Base-by-base conservation (phyloP, 2,888 invertebrate genomes). In the Tinea semifulvella region DNA sequence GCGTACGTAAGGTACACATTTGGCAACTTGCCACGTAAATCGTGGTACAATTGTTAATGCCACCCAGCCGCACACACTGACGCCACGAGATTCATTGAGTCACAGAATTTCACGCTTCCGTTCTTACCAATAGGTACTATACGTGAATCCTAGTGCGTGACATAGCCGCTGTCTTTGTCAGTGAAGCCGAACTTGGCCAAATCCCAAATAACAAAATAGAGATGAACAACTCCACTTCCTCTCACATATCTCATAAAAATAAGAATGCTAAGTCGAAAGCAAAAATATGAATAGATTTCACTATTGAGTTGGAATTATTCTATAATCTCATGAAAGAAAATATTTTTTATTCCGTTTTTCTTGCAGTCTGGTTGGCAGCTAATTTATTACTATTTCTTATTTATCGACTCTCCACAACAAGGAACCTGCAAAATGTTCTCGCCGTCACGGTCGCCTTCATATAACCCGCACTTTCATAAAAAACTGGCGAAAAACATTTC, bases 161-260 rank as follows among this genome's bases (percentile, higher is more conserved):
- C 66, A 60, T 59, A 63, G 65, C 60, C 56, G 61, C 57, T 54
- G 59, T 63, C 66, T 65, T 63, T 68, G 67, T 67, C 68, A 61
- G 63, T 61, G 55, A 56, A 58, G 61, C 58, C 60, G 56, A 47
- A 67, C 61, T 73, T 73, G 73, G 72, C 73, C 61, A 62, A 57
- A 66, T 62, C 67, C 72, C 73, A 74, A 74, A 67, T 67, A 58
- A 60, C 68, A 31, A 43, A 40, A 36, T 18, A 36, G 36, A 36
- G 36, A 36, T 36, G 36, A 36, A 40, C 40, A 40, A 40, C 40
- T 14, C 22, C 4, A 40, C 40, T 22, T 40, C 40, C 40, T 40
- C 22, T 40, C 38, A 40, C 22, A 40, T 36, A 17, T 36, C 36
- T 36, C 36, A 36, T 36, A 36, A 36, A 36, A 36, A 36, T 36